A percentile compares a stretch with the other conserved stretches of the same genome.
Conservation (phyloP, 2,888 invertebrate genomes). For the Palloptera scutellata region DNA sequence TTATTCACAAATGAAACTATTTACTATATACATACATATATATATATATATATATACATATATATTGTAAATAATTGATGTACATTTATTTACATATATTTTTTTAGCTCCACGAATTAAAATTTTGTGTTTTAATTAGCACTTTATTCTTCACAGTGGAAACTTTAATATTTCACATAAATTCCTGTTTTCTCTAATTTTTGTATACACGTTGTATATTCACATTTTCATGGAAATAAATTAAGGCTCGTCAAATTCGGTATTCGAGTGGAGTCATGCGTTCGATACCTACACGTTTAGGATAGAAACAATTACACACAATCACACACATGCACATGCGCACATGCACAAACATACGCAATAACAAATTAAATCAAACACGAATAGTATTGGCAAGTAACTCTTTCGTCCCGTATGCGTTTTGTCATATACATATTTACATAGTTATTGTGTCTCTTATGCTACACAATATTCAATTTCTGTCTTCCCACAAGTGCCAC, state of each 20-base stretch:
- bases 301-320: too few species aligned
- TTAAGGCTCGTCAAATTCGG: too few species aligned
- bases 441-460: too few species aligned
- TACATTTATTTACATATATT: slow-evolving; percentile 29
- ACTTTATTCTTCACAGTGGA: too few species aligned
- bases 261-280: too few species aligned
- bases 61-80: slow-evolving; percentile 16
- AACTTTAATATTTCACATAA: too few species aligned
- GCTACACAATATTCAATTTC: too few species aligned
- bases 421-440: not conserved
- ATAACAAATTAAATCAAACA: slow-evolving; percentile 1
- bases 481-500: too few species aligned
- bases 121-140: too few species aligned
- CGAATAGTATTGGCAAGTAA: not conserved
- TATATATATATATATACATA: slow-evolving; percentile 14
- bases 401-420: not conserved
- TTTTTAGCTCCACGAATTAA: too few species aligned
- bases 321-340: too few species aligned
- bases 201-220: slow-evolving; percentile 11
- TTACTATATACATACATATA: slow-evolving; percentile 13
- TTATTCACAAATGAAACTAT: slow-evolving; percentile 19
- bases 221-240: not conserved
- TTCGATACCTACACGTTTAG: too few species aligned
- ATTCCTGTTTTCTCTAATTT: not conserved
- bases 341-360: slow-evolving; percentile 4